Evolutionary conservation across 2,797 vertebrate species (phyloP), one percentile per base, ranked within the genome.

Genomic region (Jordanella pulchra): DNA sequence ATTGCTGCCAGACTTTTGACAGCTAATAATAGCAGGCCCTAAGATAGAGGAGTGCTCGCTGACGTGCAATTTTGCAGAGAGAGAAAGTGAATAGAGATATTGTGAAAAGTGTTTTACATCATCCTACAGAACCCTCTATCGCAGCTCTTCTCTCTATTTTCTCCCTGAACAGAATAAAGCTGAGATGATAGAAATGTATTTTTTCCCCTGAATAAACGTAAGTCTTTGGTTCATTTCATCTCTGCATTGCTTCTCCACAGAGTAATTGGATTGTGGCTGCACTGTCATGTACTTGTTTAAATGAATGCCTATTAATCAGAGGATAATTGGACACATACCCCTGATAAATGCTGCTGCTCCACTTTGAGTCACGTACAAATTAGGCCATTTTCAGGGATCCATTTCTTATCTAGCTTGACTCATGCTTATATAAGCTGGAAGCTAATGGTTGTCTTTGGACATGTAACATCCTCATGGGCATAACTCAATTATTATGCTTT

Each of bases 221-320:
- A 83, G 67, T 76, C 80, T 73, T 82, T 76, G 86, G 58, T 78
- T 87, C 65, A 71, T 90, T 89, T 89, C 58, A 73, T 85, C 76
- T 75, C 71, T 83, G 56, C 65, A n/a, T 63, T 61, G 77, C 78
- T 72, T 86, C 81, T 77, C 44, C 65, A 79, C 67, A 80, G 68
- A 87, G 82, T 93, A 93, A 94, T 91, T 93, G 89, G 87, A 91
- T 92, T 89, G 88, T 80, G 76, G 84, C 87, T 81, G 30, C 82
- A 85, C 82, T 69, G 82, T 79, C 85, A 90, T 82, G 70, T 87
- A 83, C 84, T 85, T 82, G 58, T 78, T 86, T 72, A 89, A 86
- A 89, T 82, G 75, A 92, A 90, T 82, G 86, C 76, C 85, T 90
- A 91, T 94, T 94, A 92, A 94, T 94, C 92, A 92, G 74, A 77